Evolutionary conservation across 2,888 invertebrate species (phyloP), one percentile per base, ranked within the genome.

Genomic region (Bhutanitis thaidina): DNA sequence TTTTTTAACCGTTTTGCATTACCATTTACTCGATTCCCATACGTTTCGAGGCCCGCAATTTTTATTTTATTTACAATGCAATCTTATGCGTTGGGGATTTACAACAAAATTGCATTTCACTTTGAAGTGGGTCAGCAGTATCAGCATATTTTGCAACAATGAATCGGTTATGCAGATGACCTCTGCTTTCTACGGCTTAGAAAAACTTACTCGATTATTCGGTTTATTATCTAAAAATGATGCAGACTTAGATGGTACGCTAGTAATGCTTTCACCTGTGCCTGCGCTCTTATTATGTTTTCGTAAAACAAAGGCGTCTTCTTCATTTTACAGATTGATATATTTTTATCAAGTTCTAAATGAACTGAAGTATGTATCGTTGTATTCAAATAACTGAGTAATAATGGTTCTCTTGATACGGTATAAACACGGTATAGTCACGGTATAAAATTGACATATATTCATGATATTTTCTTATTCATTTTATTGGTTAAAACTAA

Each of bases 111-210:
- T 66, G 65, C 63, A 72, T 71, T 72, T 67, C 73, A 64, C 71
- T 76, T 69, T 72, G 68, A 68, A 70, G 67, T 59, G 58, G 63
- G 66, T 67, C 72, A 67, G 14, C 41, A 4, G 40, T 41, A n/a
- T 37, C 10, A 69, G 64, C 62, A 67, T 68, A 63, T 70, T 69
- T 62, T 62, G 41, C 56, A 62, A 69, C 68, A 69, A 73, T 68
- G 73, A 72, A 71, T 71, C 67, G 69, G 69, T 74, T 76, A 74
- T 70, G 67, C 67, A 65, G 68, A 60, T 60, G 73, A 74, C 71
- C 74, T 64, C 67, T 56, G 62, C 80, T 79, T 78, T 77, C 77
- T 74, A 75, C 59, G 54, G 64, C 62, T 69, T 59, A 70, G 58
- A 67, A 73, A 71, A 69, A 71, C 71, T 69, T 61, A 62, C 56